Conservation (phyloP, 1,140 invertebrate species). For the Homalodisca vitripennis region DNA sequence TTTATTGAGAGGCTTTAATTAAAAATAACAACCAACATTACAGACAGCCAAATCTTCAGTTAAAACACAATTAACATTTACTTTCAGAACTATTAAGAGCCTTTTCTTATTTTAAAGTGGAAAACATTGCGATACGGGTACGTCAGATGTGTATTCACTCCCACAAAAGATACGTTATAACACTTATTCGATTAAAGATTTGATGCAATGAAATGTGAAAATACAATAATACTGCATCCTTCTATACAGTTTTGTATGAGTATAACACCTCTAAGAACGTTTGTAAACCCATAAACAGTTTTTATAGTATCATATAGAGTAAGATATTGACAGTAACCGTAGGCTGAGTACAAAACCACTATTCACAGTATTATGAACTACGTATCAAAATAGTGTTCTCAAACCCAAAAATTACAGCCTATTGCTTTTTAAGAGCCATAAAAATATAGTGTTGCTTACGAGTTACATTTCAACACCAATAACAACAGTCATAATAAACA, state of each 20-base stretch:
- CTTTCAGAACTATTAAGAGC: neutral
- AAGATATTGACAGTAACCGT: neutral
- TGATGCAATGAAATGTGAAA: too few relatives aligned
- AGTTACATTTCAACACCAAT: neutral
- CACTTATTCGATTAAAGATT: too few relatives aligned
- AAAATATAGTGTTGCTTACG: neutral
- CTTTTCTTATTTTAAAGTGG: neutral
- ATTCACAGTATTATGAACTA: neutral
- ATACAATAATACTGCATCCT: too few relatives aligned
- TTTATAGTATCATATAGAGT: too few relatives aligned
- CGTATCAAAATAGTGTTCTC: neutral
- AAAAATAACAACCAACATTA: too few relatives aligned
- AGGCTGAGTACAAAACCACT: neutral
- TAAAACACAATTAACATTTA: neutral
- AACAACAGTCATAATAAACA: constrained; percentile 7
- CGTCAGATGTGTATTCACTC: too few relatives aligned
- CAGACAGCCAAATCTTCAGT: neutral
- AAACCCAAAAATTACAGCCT: neutral
- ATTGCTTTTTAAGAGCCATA: neutral
- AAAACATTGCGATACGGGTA: too few relatives aligned
- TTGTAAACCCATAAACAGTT: too few relatives aligned
- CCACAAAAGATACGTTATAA: too few relatives aligned
- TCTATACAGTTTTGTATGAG: too few relatives aligned
- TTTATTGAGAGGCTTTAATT: neutral
- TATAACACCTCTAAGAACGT: too few relatives aligned